phyloP scores from a whole-genome alignment of 2,113 vertebrate species.

The Caranx melampygus region DNA sequence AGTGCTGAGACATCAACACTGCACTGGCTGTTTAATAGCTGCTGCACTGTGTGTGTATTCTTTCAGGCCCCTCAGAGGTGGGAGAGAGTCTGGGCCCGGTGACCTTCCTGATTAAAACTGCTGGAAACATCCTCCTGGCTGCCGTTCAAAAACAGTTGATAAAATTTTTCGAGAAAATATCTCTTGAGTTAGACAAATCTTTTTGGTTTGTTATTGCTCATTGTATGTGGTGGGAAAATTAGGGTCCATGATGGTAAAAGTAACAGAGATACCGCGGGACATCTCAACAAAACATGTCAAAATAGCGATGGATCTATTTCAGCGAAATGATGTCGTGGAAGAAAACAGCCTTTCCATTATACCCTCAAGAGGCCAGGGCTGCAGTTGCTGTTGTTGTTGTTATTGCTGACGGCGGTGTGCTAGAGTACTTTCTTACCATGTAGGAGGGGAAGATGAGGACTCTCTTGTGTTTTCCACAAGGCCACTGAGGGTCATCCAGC shows the following conservation, averaged over 20 bases:
- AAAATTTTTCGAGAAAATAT: constrained; percentile 24
- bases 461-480: constrained; percentile 98
- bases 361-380: constrained; percentile 53
- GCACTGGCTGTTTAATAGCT: constrained; percentile 12
- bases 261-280: constrained; percentile 7
- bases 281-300: constrained; percentile 16
- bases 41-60: constrained; percentile 11
- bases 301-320: constrained; percentile 21
- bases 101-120: constrained; percentile 62
- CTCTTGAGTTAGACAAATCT: constrained; percentile 21
- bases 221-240: constrained; percentile 29
- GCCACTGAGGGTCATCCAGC: constrained; percentile 98
- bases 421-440: constrained; percentile 87
- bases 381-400: constrained; percentile 1
- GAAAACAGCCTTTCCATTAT: constrained; percentile 28
- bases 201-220: constrained; percentile 46
- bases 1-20: constrained; percentile 18
- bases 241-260: constrained; percentile 17
- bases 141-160: constrained; percentile 36
- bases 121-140: constrained; percentile 43
- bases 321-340: not conserved
- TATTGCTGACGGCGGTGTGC: not conserved
- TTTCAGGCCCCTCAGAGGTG: constrained; percentile 23
- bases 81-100: constrained; percentile 15
- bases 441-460: constrained; percentile 98